phyloP scores from a whole-genome alignment of 2,888 invertebrate genomes.

The Lacanobia wlatinum region DNA sequence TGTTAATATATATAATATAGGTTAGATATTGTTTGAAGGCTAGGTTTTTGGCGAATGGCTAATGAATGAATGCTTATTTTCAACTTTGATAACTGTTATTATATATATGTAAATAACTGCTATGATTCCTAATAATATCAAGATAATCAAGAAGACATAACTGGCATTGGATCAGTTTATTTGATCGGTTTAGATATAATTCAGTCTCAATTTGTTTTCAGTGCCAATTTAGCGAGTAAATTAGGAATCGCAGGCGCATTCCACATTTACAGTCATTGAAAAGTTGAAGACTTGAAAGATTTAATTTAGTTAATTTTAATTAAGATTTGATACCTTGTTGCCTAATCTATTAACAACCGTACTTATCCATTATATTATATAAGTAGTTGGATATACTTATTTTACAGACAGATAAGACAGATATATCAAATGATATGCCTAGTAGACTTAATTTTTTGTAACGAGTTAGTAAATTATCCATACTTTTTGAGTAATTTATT shows the following conservation, averaged over 20 bases:
- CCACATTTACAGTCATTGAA: slow-evolving; percentile 27
- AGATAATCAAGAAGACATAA: neutral
- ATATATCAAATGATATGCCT: neutral
- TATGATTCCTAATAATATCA: slow-evolving; percentile 7
- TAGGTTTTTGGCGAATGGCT: slow-evolving; percentile 13
- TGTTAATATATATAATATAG: slow-evolving; percentile 14
- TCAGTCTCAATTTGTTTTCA: slow-evolving; percentile 16
- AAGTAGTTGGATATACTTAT: slow-evolving; percentile 8
- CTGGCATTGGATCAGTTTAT: neutral
- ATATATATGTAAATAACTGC: neutral
- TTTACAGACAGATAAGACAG: slow-evolving; percentile 4
- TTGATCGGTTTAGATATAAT: slow-evolving; percentile 16
- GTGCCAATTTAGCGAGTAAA: slow-evolving; percentile 6
- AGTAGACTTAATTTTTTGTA: neutral
- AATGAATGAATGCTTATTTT: neutral
- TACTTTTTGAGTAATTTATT: slow-evolving; percentile 29
- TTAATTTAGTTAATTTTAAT: slow-evolving; percentile 18
- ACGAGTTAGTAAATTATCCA: slow-evolving; percentile 15
- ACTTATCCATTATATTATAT: slow-evolving; percentile 1
- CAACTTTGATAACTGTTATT: slow-evolving; percentile 3
- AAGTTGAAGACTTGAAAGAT: neutral
- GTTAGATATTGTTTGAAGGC: slow-evolving; percentile 27
- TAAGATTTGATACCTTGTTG: slow-evolving; percentile 21
- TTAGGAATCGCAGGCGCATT: slow-evolving; percentile 66
- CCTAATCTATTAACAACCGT: neutral